These are phyloP conservation scores for Scaptomyza caliginosa DNA, from an alignment of 2,888 invertebrate species.

Conservation along the genomic window DNA sequence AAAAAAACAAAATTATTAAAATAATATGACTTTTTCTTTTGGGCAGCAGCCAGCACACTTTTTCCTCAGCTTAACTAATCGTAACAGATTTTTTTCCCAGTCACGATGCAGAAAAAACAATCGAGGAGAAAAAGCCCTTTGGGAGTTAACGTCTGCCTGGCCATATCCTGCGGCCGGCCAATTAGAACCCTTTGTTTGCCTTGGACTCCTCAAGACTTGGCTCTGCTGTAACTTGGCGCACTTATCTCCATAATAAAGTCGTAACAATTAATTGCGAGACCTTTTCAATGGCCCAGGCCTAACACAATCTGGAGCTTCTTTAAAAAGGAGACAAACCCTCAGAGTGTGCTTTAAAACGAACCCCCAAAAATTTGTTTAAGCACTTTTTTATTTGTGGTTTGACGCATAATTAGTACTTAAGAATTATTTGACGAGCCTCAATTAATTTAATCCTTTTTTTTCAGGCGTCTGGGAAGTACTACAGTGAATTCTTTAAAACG, in stretches of 20 bases:
- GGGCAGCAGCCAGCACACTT: constrained; percentile 51
- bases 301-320: constrained; percentile 21
- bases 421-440: constrained; percentile 74
- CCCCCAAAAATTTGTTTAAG: not conserved
- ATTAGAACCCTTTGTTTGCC: constrained; percentile 79
- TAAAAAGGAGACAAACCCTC: not conserved
- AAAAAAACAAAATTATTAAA: constrained; percentile 37
- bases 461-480: constrained; percentile 38
- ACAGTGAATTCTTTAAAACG: constrained; percentile 3
- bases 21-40: constrained; percentile 46
- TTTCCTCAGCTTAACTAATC: constrained; percentile 78
- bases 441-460: constrained; percentile 69
- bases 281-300: constrained; percentile 46
- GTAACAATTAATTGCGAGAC: constrained; percentile 82
- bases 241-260: constrained; percentile 82
- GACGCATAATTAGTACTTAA: constrained; percentile 73
- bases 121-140: constrained; percentile 46
- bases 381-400: constrained; percentile 56
- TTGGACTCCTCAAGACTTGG: constrained; percentile 45
- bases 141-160: constrained; percentile 65
- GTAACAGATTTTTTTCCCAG: constrained; percentile 81
- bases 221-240: constrained; percentile 39
- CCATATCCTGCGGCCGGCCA: constrained; percentile 74
- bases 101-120: constrained; percentile 45
- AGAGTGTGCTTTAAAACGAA: constrained; percentile 25